Evolutionary conservation across 1,140 invertebrate genomes (phyloP), one percentile per base, ranked within the genome.

Genomic region (Bombus pyrosoma): DNA sequence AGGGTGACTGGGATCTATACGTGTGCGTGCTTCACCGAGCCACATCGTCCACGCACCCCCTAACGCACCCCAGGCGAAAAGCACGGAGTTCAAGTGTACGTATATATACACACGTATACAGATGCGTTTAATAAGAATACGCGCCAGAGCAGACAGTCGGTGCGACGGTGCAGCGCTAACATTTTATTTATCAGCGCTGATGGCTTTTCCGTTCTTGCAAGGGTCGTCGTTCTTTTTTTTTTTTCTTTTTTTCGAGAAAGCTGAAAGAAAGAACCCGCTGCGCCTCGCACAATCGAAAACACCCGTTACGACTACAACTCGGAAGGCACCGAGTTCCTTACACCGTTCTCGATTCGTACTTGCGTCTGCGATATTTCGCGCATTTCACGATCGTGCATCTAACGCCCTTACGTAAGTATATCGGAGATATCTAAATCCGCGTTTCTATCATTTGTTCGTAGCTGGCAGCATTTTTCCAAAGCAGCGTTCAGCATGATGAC

Each of bases 171-270:
- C 74, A 89, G 87, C 85, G 89, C 90, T 94, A 94, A 93, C 93
- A 87, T 94, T 94, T 94, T 94, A 94, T 94, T 94, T 94, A 94
- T 94, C 93, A 94, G 87, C 90, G 86, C 86, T 94, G 93, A 94
- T 94, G 94, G 91, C 93, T 94, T 94, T 92, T 92, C 91, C 90
- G 83, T 92, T 89, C 90, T 91, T 77, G 41, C 79, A 87, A 90
- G 91, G 88, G 89, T 90, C 87, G 92, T 90, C 85, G 87, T 89
- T 90, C 89, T 80, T 88, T 68, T 90, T 3, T 25, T 85, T 86
- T 22, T 34, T 0, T 34, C 34, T 28, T 85, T 88, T 90, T 91
- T 90, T 91, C 86, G 89, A 28, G 62, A 37, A 89, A 92, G 78
- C 88, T 92, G 87, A 93, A 93, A 93, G 89, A 82, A 83, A 69